Evolutionary conservation across 64 coral and sea anemone species (phyloP), one percentile per base, ranked within the genome.

Genomic region (Stichodactyla helianthus): DNA sequence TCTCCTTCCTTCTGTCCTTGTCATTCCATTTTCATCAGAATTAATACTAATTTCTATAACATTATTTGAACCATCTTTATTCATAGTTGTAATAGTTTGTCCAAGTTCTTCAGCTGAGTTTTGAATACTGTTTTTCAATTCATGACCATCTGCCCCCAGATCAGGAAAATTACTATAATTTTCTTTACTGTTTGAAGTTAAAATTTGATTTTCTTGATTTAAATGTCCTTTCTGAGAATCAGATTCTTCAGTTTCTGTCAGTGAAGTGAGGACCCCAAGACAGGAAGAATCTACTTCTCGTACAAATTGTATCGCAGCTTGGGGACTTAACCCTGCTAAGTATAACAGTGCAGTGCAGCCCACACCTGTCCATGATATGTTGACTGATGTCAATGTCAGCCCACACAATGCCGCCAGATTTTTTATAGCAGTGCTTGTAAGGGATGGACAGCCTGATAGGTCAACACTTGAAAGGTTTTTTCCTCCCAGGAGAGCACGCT

Each of bases 361-460:
- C 7, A 96, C 65, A 79, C 88, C 88, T 59, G 94, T 96, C 57
- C 79, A 96, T 54, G 91, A 91, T 35, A 96, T 58, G 87, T 89
- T 90, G 17, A 96, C 77, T 25, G 88, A 87, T 16, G 60, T 87
- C 54, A 96, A 85, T 35, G 79, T 90, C 64, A 79, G 62, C 0
- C 94, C 94, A 93, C 94, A 96, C 14, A 96, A 23, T 5, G 50
- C 52, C 1, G 88, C 91, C 53, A 96, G 64, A 51, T 96, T 65
- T 55, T 78, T 52, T 7, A 96, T 79, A 20, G 88, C 58, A 65
- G 18, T 55, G 59, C 84, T 93, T 27, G 94, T 90, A 12, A 96
- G 71, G 79, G 79, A 90, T 56, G 80, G 88, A 58, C 94, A 96
- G 52, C 94, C 94, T 57, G 94, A 96, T 28, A 96, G 18, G 79